These are phyloP conservation scores for Lysandra bellargus DNA, from an alignment of 2,888 invertebrate species.

Conservation along the genomic window DNA sequence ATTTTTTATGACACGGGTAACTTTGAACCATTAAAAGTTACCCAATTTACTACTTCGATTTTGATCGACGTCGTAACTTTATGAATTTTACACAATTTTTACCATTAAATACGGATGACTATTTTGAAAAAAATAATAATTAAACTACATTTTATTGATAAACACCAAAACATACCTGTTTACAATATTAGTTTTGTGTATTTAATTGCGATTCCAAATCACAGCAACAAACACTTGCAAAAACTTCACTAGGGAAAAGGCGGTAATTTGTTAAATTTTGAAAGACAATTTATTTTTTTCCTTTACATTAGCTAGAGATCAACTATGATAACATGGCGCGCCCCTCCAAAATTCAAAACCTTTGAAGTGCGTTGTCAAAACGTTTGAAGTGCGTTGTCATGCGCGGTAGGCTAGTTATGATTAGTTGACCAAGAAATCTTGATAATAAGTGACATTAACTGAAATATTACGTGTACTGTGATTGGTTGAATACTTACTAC, in stretches of 20 bases:
- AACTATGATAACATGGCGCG: too few relatives aligned
- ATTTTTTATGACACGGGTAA: too few relatives aligned
- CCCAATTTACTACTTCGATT: background rate
- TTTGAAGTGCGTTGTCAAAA: too few relatives aligned
- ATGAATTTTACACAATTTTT: constrained; percentile 25
- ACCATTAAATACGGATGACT: constrained; percentile 24
- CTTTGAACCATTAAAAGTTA: too few relatives aligned
- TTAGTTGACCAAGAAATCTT: too few relatives aligned
- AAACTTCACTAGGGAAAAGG: background rate
- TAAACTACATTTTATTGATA: background rate
- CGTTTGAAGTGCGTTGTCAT: too few relatives aligned
- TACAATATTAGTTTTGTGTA: background rate
- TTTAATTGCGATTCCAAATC: background rate
- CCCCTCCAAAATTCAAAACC: too few relatives aligned
- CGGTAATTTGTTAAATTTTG: background rate
- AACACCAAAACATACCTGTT: background rate
- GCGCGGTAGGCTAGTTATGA: too few relatives aligned
- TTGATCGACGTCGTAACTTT: constrained; percentile 5
- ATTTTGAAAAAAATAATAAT: constrained; percentile 22
- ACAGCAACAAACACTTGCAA: background rate
- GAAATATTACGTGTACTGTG: too few relatives aligned
- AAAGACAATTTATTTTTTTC: background rate
- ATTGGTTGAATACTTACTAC: too few relatives aligned
- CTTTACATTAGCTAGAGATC: background rate
- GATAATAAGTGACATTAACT: too few relatives aligned